phyloP scores from a whole-genome alignment of 2,888 invertebrate species.

The Caenorhabditis sp. region DNA sequence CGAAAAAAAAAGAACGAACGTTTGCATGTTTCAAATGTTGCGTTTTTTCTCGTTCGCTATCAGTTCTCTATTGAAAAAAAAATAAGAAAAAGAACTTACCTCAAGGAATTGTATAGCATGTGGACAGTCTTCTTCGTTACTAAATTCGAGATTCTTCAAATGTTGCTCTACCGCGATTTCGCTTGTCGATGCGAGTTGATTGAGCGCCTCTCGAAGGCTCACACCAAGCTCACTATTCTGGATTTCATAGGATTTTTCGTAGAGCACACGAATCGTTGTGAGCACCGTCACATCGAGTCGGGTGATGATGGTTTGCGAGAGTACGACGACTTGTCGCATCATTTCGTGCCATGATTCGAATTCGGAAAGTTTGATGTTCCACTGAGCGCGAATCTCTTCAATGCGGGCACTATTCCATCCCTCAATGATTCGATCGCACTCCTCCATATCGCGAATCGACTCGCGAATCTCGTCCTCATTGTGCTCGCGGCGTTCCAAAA shows the following conservation, averaged over 20 bases:
- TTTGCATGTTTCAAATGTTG: not conserved
- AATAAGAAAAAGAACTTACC: too few species aligned
- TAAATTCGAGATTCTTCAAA: conserved; percentile 54
- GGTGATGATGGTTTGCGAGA: conserved; percentile 18
- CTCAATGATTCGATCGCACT: conserved; percentile 49
- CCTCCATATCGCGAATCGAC: conserved; percentile 60
- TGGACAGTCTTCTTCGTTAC: conserved; percentile 57
- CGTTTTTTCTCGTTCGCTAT: not conserved
- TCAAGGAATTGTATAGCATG: conserved; percentile 54
- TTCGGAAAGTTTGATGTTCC: conserved; percentile 41
- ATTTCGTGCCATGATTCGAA: conserved; percentile 50
- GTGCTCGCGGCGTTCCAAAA: conserved; percentile 50
- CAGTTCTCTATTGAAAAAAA: not conserved
- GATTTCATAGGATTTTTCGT: conserved; percentile 31
- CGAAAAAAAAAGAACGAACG: not conserved
- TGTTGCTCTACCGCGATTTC: conserved; percentile 38
- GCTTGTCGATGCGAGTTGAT: conserved; percentile 28
- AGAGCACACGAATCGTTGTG: conserved; percentile 15
- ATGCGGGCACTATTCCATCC: conserved; percentile 45
- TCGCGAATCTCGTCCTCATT: conserved; percentile 55
- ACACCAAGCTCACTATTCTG: conserved; percentile 34
- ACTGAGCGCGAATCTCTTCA: conserved; percentile 36
- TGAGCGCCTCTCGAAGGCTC: conserved; percentile 31
- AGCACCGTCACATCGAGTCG: conserved; percentile 32
- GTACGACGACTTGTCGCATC: conserved; percentile 34